phyloP scores from a whole-genome alignment of 2,888 invertebrate genomes.

The Carterocephalus palaemon region DNA sequence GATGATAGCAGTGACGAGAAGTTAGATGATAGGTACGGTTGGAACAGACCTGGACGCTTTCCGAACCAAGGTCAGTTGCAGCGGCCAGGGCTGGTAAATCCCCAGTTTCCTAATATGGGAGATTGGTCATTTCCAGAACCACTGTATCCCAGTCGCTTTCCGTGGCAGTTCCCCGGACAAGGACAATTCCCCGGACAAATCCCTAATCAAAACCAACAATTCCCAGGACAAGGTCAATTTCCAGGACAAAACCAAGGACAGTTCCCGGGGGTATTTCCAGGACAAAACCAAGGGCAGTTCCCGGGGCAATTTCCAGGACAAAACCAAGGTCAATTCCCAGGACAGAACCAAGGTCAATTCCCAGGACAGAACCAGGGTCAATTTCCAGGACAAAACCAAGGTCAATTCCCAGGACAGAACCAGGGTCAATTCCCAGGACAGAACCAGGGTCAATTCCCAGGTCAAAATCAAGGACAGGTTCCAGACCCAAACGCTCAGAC shows the following conservation, averaged over 20 bases:
- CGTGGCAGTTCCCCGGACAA: conserved; percentile 9
- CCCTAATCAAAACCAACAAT: conserved; percentile 30
- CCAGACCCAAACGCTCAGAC: conserved; percentile 9
- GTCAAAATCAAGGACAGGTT: conserved; percentile 7
- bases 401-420: conserved; percentile 15
- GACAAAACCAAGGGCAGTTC: conserved; percentile 23
- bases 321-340: conserved; percentile 9
- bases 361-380: conserved; percentile 11
- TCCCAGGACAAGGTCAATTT: conserved; percentile 42
- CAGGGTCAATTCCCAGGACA: conserved; percentile 16
- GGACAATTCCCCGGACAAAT: conserved; percentile 14
- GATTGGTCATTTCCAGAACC: conserved; percentile 8
- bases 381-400: conserved; percentile 3
- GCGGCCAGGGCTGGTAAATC: conserved; percentile 10
- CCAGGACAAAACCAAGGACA: conserved; percentile 19
- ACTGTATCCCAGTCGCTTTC: conserved; percentile 30
- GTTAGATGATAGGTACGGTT: conserved; percentile 58
- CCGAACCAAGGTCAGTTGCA: conserved; percentile 28
- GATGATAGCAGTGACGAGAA: conserved; percentile 34
- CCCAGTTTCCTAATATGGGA: conserved; percentile 13
- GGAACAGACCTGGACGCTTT: conserved; percentile 30
- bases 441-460: conserved; percentile 6
- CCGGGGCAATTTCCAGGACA: conserved; percentile 24
- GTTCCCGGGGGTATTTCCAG: conserved; percentile 14
- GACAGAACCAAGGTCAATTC: conserved; percentile 19